Base-by-base conservation (phyloP, 2,888 invertebrate species). In the Sminthurinus aureus region DNA sequence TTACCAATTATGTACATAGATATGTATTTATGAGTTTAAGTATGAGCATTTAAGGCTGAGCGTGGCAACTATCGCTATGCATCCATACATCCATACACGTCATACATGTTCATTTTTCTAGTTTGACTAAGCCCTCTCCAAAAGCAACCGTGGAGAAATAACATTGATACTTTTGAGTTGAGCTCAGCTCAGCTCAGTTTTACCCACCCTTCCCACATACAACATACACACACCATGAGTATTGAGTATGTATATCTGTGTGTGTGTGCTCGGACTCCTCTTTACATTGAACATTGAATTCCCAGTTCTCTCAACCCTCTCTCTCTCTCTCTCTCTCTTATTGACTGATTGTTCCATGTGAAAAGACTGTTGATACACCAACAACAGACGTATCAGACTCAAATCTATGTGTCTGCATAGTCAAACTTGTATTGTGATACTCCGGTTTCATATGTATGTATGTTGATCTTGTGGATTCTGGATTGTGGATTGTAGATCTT, bases 331-430 rank as follows among this genome's bases (percentile, higher is more conserved):
- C 78, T 66, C 78, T 66, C 78, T 64, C 66, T 64, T 64, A 78
- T 78, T 78, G 78, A 78, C 78, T 78, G 78, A 78, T 78, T 78
- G 78, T 78, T 78, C 26, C 78, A 24, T 78, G 78, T 78, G 78
- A 78, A 78, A 77, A 66, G 78, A 64, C 58, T 78, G 78, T 78
- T 52, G 58, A 78, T n/a, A 77, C 52, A 78, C 78, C n/a, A n/a
- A 66, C 26, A 24, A 66, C 76, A 50, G 76, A 52, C 76, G 76
- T 76, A 76, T 76, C 76, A 20, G 50, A 13, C 50, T 15, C 11
- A 76, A 38, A 58, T 18, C 58, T 58, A 58, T 58, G 58, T 58
- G 58, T 58, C 2, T 58, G 58, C 58, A 58, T 58, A 58, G 2
- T 9, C 58, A 18, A 58, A 58, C 58, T 18, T 18, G 58, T 58